A percentile compares a stretch with the other conserved stretches of the same genome.
Conservation (phyloP, 2,797 vertebrate species). For the Phoebastria nigripes region DNA sequence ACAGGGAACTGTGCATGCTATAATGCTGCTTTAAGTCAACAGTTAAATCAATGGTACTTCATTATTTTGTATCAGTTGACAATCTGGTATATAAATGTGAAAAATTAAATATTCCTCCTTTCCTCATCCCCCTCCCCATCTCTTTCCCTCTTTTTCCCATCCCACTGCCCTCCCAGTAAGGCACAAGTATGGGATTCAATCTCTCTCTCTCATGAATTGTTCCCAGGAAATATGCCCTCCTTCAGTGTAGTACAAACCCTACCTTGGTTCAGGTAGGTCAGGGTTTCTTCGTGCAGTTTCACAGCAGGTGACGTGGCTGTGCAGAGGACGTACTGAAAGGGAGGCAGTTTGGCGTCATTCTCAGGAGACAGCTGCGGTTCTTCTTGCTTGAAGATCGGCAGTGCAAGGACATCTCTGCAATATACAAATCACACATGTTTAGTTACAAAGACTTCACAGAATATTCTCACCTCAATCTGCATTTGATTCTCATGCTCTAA, state of each 20-base stretch:
- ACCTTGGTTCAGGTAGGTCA: conserved; percentile 98
- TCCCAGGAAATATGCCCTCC: not conserved
- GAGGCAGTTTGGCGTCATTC: conserved; percentile 73
- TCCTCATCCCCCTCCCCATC: not conserved
- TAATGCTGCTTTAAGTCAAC: not conserved
- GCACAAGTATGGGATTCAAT: not conserved
- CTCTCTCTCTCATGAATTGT: not conserved
- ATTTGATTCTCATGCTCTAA: not conserved
- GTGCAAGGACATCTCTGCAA: conserved; percentile 82
- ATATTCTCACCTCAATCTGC: not conserved
- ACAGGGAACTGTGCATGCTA: not conserved
- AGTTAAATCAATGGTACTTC: not conserved
- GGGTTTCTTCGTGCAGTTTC: conserved; percentile 89
- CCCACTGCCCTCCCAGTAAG: not conserved
- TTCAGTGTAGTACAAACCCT: conserved; percentile 11
- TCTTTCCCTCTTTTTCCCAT: not conserved
- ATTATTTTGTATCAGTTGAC: not conserved
- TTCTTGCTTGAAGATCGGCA: conserved; percentile 89
- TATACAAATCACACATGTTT: not conserved
- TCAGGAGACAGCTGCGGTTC: conserved; percentile 81
- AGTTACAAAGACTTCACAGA: not conserved
- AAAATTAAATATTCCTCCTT: not conserved
- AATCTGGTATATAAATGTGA: not conserved
- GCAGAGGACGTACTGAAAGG: conserved; percentile 88
- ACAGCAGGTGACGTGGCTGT: conserved; percentile 91